These are phyloP conservation scores for Polylopha cassiicola DNA, from an alignment of 2,888 invertebrate species.

Conservation along the genomic window DNA sequence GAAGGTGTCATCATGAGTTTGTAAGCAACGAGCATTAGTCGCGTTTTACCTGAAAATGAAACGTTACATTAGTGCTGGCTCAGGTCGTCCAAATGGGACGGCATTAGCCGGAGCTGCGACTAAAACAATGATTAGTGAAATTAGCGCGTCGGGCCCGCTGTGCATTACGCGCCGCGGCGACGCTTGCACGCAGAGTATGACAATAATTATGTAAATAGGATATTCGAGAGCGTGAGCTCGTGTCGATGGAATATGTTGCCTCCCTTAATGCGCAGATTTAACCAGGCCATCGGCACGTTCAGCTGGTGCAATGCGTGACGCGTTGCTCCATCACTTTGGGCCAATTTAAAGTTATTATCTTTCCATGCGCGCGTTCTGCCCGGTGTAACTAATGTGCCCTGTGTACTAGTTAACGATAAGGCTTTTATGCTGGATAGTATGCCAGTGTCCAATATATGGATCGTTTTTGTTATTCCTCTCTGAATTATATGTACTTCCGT, in stretches of 20 bases:
- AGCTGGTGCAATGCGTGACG: constrained; percentile 27
- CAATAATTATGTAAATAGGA: constrained; percentile 59
- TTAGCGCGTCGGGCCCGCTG: constrained; percentile 32
- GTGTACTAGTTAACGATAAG: constrained; percentile 11
- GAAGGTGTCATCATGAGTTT: constrained; percentile 2
- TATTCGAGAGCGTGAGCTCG: constrained; percentile 36
- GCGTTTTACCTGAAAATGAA: constrained; percentile 15
- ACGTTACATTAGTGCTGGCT: constrained; percentile 19
- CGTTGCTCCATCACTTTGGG: constrained; percentile 26
- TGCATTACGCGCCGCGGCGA: constrained; percentile 30
- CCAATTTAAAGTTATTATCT: constrained; percentile 27
- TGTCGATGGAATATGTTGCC: constrained; percentile 41
- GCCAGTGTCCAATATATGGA: too few species aligned
- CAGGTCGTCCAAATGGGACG: constrained; percentile 19
- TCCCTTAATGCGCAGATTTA: constrained; percentile 38
- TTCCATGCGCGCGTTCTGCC: constrained; percentile 17
- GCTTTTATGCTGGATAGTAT: too few species aligned
- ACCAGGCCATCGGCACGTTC: constrained; percentile 32
- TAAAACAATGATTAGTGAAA: constrained; percentile 52
- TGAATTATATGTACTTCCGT: too few species aligned
- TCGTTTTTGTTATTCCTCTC: too few species aligned
- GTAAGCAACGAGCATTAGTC: constrained; percentile 6
- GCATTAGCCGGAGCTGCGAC: constrained; percentile 29
- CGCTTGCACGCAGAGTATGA: constrained; percentile 30
- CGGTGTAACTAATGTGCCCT: constrained; percentile 5